Percentiles rank a stretch among this genome's conserved stretches.
Conservation (phyloP, 2,797 vertebrate genomes). For the Chelmon rostratus region DNA sequence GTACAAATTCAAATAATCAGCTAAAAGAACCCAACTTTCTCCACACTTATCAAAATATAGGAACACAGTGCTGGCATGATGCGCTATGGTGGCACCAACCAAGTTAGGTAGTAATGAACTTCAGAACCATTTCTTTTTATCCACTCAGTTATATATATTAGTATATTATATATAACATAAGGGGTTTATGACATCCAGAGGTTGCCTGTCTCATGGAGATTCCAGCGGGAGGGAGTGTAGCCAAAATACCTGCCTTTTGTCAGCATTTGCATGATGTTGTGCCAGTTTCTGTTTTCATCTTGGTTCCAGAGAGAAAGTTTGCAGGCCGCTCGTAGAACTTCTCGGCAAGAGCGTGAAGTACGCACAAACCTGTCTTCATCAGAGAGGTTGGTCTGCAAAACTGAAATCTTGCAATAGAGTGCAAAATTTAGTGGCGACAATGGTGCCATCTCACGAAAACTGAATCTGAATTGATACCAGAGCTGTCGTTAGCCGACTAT, state of each 20-base stretch:
- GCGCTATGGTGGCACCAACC: background rate
- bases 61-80: background rate
- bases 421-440: slow-evolving; percentile 36
- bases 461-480: slow-evolving; percentile 30
- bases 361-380: background rate
- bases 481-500: slow-evolving; percentile 43
- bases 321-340: background rate
- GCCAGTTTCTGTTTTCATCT: background rate
- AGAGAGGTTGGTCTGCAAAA: background rate
- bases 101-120: background rate
- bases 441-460: slow-evolving; percentile 27
- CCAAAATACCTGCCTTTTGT: background rate
- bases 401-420: background rate
- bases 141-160: background rate
- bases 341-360: background rate
- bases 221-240: background rate
- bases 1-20: background rate
- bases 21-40: background rate
- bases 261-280: background rate
- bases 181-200: background rate
- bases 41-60: background rate
- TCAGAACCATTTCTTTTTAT: background rate
- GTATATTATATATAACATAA: no score
- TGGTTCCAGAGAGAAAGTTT: background rate
- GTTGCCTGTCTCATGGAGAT: background rate